phyloP scores from a whole-genome alignment of 1,140 invertebrate genomes.

The Formica exsecta region DNA sequence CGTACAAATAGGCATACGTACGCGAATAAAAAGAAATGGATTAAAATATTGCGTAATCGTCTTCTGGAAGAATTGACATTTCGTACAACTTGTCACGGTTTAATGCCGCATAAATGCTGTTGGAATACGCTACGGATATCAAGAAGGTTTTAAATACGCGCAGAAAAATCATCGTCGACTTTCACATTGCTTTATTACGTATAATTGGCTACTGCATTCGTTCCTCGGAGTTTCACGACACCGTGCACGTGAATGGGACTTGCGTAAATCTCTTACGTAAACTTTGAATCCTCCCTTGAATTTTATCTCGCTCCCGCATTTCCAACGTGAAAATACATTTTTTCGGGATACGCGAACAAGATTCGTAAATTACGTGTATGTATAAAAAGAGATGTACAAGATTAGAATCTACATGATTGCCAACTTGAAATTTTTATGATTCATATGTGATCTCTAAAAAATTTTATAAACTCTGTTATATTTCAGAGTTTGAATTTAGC shows the following conservation, averaged over 20 bases:
- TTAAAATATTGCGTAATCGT: not conserved
- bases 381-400: not conserved
- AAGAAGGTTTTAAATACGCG: conserved; percentile 41
- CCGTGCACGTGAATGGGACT: conserved; percentile 62
- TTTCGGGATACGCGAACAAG: conserved; percentile 2
- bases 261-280: conserved; percentile 64
- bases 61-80: not conserved
- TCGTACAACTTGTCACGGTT: conserved; percentile 22
- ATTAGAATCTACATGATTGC: not conserved
- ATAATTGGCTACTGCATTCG: conserved; percentile 68
- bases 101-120: conserved; percentile 14
- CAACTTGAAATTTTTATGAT: not conserved
- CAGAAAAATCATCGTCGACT: conserved; percentile 64
- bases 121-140: not conserved
- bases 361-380: not conserved
- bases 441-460: not conserved
- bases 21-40: not conserved
- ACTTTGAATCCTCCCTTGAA: not conserved
- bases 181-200: conserved; percentile 69
- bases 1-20: too few species aligned
- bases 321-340: conserved; percentile 39
- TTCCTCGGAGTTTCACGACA: conserved; percentile 58
- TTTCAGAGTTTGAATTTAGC: not conserved
- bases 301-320: conserved; percentile 50
- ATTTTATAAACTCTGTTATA: not conserved